Evolutionary conservation across 2,888 invertebrate genomes (phyloP).

Genomic region (Athripsodes cinereus): DNA sequence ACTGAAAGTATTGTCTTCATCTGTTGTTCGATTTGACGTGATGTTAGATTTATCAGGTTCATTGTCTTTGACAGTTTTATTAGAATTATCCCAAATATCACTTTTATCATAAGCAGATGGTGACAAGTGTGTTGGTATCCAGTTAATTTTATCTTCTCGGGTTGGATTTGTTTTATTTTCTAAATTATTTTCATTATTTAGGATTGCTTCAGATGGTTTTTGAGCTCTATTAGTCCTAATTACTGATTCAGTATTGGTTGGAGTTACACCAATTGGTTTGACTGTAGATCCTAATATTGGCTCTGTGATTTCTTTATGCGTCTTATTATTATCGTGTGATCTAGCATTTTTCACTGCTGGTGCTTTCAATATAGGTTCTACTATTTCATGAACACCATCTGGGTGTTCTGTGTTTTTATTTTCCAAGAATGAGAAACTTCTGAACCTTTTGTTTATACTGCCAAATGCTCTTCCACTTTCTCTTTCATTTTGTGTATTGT

Average conservation of each 20-base stretch:
- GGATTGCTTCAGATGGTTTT: slow-evolving; percentile 15
- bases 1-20: slow-evolving; percentile 24
- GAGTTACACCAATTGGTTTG: slow-evolving; percentile 14
- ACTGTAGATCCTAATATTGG: slow-evolving; percentile 54
- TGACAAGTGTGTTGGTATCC: slow-evolving; percentile 33
- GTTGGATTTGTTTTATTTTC: slow-evolving; percentile 12
- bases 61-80: slow-evolving; percentile 3
- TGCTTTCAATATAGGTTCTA: slow-evolving; percentile 67
- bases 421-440: slow-evolving; percentile 23
- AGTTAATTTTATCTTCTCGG: slow-evolving; percentile 28
- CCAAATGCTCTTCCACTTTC: slow-evolving; percentile 59
- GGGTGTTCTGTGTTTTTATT: slow-evolving; percentile 28
- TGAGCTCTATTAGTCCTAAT: slow-evolving; percentile 22
- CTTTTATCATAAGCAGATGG: slow-evolving; percentile 27
- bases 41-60: slow-evolving; percentile 34
- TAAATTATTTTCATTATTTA: slow-evolving; percentile 1
- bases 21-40: slow-evolving; percentile 36
- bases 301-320: slow-evolving; percentile 56
- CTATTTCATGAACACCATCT: slow-evolving; percentile 52
- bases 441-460: slow-evolving; percentile 43
- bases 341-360: slow-evolving; percentile 52
- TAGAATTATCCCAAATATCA: slow-evolving; percentile 21
- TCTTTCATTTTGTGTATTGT: slow-evolving; percentile 35
- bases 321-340: slow-evolving; percentile 39
- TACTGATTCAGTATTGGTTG: slow-evolving; percentile 1